Evolutionary conservation across 2,797 vertebrate genomes (phyloP).

Genomic region (Botia kubotai): DNA sequence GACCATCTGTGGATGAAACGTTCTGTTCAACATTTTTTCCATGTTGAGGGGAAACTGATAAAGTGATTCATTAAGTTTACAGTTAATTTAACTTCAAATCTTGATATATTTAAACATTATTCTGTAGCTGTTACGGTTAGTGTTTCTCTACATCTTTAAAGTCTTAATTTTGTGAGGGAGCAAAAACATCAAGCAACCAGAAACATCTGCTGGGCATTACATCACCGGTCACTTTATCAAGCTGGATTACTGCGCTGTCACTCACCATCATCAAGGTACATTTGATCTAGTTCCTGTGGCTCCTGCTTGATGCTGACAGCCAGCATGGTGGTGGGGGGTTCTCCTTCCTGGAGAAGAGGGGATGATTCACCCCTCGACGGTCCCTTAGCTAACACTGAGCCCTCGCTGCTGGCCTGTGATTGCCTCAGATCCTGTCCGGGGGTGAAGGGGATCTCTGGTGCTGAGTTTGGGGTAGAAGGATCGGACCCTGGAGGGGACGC

Average conservation of each 20-base stretch:
- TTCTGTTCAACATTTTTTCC: conserved; percentile 4
- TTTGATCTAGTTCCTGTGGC: conserved; percentile 97
- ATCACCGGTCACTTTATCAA: conserved; percentile 25
- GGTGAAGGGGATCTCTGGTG: conserved; percentile 79
- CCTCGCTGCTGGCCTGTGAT: conserved; percentile 68
- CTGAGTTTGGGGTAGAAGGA: conserved; percentile 80
- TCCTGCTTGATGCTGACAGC: conserved; percentile 94
- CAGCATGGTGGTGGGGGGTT: conserved; percentile 75
- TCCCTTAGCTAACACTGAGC: conserved; percentile 71
- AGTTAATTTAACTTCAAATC: conserved; percentile 28
- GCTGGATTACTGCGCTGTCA: conserved; percentile 52
- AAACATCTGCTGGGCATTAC: conserved; percentile 46
- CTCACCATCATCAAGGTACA: conserved; percentile 98
- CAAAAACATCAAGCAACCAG: conserved; percentile 37
- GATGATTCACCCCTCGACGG: conserved; percentile 76
- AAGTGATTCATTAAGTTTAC: conserved; percentile 45
- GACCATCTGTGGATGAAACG: too few species aligned
- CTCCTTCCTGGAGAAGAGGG: conserved; percentile 81
- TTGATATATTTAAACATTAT: conserved; percentile 32
- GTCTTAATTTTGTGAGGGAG: conserved; percentile 42
- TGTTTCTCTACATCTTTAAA: conserved; percentile 14
- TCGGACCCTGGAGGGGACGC: conserved; percentile 80
- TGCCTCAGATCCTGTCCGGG: conserved; percentile 83
- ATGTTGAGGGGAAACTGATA: conserved; percentile 22
- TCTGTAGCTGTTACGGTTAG: conserved; percentile 17